These are phyloP conservation scores for Gobius niger DNA, from an alignment of 2,113 vertebrate species.

Conservation along the genomic window DNA sequence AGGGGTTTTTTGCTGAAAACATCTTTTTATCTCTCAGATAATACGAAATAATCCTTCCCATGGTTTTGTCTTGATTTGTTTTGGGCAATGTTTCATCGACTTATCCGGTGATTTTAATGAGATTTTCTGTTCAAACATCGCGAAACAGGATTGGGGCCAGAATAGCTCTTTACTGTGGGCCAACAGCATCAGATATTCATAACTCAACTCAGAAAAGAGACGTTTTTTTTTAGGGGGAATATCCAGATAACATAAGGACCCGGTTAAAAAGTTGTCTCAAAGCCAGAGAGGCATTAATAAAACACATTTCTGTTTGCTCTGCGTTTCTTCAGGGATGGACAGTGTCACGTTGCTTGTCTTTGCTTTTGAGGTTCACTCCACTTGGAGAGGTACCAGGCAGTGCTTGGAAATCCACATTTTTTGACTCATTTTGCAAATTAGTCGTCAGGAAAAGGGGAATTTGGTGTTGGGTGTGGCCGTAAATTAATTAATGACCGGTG, in stretches of 20 bases:
- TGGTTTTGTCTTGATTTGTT: constrained; percentile 7
- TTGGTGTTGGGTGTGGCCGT: neutral
- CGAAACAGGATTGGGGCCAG: neutral
- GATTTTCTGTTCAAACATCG: constrained; percentile 1
- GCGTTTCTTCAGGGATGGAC: constrained; percentile 32
- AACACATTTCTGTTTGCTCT: constrained; percentile 32
- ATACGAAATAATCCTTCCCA: constrained; percentile 3
- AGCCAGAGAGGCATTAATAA: constrained; percentile 52
- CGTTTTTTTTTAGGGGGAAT: constrained; percentile 1
- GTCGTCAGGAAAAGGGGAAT: neutral
- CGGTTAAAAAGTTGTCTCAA: constrained; percentile 32
- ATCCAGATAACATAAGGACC: constrained; percentile 42
- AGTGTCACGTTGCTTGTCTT: constrained; percentile 5
- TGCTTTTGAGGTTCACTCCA: constrained; percentile 24
- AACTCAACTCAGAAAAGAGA: neutral
- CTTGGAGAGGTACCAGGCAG: constrained; percentile 33
- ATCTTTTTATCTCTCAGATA: neutral
- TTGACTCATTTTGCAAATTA: constrained; percentile 6
- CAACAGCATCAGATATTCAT: constrained; percentile 15
- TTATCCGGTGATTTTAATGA: neutral
- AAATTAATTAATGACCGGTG: neutral
- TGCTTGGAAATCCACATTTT: constrained; percentile 9
- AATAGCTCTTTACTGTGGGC: neutral
- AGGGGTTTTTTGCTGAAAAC: neutral
- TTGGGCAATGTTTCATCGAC: neutral